phyloP scores from a whole-genome alignment of 2,113 vertebrate genomes.

The Brachionichthys hirsutus region DNA sequence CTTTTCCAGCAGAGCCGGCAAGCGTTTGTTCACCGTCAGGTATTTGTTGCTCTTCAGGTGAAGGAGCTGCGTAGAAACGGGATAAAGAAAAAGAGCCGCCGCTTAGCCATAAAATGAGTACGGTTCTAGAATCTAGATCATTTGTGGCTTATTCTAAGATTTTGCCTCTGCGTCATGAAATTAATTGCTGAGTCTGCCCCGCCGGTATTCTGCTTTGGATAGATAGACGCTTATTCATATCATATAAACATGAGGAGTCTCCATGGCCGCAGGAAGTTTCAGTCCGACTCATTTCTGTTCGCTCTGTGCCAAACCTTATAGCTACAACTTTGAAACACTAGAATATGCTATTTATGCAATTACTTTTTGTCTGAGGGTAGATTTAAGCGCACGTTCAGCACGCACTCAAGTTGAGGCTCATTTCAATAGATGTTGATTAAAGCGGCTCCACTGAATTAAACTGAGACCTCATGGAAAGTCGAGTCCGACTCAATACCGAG shows the following conservation, averaged over 20 bases:
- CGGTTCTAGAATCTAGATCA: not conserved
- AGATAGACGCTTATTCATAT: not conserved
- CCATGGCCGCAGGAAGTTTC: not conserved
- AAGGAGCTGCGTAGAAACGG: conserved; percentile 80
- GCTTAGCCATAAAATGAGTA: not conserved
- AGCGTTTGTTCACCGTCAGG: conserved; percentile 96
- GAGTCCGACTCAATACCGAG: not conserved
- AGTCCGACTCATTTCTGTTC: no score
- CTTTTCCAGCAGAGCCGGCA: conserved; percentile 96
- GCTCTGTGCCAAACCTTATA: not conserved
- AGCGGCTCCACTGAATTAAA: not conserved
- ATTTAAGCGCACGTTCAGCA: not conserved
- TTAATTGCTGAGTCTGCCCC: not conserved
- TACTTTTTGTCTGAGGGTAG: not conserved
- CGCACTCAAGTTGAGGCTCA: not conserved
- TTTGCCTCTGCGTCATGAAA: not conserved
- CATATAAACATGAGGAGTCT: not conserved
- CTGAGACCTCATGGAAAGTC: not conserved
- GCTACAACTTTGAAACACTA: not conserved
- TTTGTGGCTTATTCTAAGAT: not conserved
- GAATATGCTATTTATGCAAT: not conserved
- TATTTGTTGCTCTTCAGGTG: conserved; percentile 99
- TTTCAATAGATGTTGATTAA: not conserved
- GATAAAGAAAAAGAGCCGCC: not conserved
- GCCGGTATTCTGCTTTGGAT: not conserved